These are phyloP conservation scores for Premnoplex brunnescens DNA, from an alignment of 2,797 vertebrate genomes.

Conservation along the genomic window DNA sequence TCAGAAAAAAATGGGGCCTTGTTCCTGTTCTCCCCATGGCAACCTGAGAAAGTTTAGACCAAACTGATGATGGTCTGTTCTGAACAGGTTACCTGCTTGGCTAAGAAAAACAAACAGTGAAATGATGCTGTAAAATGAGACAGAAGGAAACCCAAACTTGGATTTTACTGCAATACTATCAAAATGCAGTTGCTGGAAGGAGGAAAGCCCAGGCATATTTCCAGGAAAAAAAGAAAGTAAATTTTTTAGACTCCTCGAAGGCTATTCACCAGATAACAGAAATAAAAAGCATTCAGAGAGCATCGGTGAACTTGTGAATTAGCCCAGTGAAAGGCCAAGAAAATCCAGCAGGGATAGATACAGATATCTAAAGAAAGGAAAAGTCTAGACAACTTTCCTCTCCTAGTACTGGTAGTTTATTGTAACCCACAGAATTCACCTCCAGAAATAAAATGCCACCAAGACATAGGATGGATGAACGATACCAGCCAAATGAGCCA, in stretches of 20 bases:
- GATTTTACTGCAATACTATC: background rate
- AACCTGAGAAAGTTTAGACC: background rate
- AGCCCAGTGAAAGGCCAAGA: background rate
- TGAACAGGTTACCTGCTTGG: background rate
- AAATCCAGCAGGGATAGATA: background rate
- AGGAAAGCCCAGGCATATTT: background rate
- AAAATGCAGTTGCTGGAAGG: background rate
- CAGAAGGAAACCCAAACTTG: background rate
- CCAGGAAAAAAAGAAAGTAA: background rate
- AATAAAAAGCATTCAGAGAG: background rate
- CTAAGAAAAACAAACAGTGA: background rate
- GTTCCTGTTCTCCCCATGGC: background rate
- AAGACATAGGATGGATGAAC: background rate
- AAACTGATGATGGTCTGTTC: background rate
- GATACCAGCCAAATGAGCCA: background rate
- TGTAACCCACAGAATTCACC: background rate
- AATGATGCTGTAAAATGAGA: background rate
- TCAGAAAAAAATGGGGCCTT: background rate
- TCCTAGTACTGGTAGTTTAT: background rate
- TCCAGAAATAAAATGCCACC: background rate
- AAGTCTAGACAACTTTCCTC: background rate
- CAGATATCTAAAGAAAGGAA: fast-evolving
- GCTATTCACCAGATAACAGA: background rate
- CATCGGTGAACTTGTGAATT: background rate
- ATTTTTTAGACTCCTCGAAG: background rate